Evolutionary conservation across 2,797 vertebrate species (phyloP).

Genomic region (Tadarida brasiliensis): DNA sequence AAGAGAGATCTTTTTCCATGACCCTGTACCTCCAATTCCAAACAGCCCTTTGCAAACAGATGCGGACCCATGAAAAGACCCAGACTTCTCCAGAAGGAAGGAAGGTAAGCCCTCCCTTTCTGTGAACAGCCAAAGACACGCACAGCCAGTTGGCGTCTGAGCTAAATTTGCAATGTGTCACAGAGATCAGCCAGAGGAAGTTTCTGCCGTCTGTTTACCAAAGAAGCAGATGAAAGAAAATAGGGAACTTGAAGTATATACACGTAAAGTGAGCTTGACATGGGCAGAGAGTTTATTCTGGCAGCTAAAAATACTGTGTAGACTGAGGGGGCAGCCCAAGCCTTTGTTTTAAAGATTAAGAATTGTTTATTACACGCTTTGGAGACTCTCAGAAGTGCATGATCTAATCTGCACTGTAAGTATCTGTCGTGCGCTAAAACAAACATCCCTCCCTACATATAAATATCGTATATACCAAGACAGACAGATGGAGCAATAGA

Average conservation of each 20-base stretch:
- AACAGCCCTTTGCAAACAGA: neutral
- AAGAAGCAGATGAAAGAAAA: constrained; percentile 65
- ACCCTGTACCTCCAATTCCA: neutral
- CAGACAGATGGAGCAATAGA: neutral
- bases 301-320: constrained; percentile 2
- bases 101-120: constrained; percentile 49
- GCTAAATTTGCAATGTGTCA: constrained; percentile 22
- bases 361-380: constrained; percentile 23
- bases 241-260: constrained; percentile 10
- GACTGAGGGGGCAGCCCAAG: neutral
- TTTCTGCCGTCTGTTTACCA: constrained; percentile 66
- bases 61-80: neutral
- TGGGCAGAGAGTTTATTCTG: neutral
- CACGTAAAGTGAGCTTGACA: neutral
- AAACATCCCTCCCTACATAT: constrained; percentile 10
- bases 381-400: constrained; percentile 26
- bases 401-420: constrained; percentile 20
- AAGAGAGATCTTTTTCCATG: neutral
- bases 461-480: constrained; percentile 20
- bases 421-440: constrained; percentile 18
- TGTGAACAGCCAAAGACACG: constrained; percentile 61
- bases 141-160: constrained; percentile 39
- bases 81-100: constrained; percentile 43
- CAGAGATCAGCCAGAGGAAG: constrained; percentile 43
- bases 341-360: constrained; percentile 49